A percentile compares a stretch with the other conserved stretches of the same genome.
Evolutionary conservation across 2,888 invertebrate species (phyloP).

Genomic region (Coelinius sp.): DNA sequence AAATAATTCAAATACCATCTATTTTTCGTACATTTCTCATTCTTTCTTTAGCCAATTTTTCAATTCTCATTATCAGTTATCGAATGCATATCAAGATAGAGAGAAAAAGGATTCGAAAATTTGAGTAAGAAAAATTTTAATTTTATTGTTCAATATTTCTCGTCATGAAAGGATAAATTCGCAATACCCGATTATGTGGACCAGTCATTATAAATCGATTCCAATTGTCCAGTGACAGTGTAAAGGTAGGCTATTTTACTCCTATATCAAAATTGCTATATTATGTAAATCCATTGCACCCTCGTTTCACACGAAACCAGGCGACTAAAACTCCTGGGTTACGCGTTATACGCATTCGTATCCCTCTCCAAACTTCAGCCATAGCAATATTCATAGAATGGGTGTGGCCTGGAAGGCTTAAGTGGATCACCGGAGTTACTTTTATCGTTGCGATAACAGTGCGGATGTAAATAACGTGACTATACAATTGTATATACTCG

Average conservation of each 20-base stretch:
- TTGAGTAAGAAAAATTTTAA: too few species aligned
- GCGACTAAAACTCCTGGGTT: background rate
- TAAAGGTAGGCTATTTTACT: background rate
- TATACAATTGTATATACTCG: constrained; percentile 1
- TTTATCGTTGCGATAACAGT: constrained; percentile 26
- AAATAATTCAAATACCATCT: too few species aligned
- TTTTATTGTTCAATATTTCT: background rate
- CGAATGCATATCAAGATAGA: background rate
- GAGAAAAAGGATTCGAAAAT: background rate
- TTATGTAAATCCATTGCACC: constrained; percentile 22
- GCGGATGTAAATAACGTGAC: constrained; percentile 12
- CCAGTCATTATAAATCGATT: constrained; percentile 16
- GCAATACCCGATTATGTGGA: background rate
- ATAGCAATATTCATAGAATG: constrained; percentile 1
- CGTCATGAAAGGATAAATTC: constrained; percentile 12
- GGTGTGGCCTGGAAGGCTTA: constrained; percentile 23
- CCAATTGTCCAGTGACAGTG: background rate
- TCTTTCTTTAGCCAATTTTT: too few species aligned
- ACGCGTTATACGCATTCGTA: constrained; percentile 8
- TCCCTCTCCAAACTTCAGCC: background rate
- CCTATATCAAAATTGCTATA: background rate
- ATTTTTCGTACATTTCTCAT: too few species aligned
- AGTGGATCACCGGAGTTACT: constrained; percentile 27
- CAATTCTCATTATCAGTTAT: too few species aligned
- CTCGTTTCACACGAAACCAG: constrained; percentile 13